A percentile compares a stretch with the other conserved stretches of the same genome.
Evolutionary conservation across 30 jellyfish, hydroid and myxozoan species (phyloP).

Genomic region (Haliclystus octoradiatus): DNA sequence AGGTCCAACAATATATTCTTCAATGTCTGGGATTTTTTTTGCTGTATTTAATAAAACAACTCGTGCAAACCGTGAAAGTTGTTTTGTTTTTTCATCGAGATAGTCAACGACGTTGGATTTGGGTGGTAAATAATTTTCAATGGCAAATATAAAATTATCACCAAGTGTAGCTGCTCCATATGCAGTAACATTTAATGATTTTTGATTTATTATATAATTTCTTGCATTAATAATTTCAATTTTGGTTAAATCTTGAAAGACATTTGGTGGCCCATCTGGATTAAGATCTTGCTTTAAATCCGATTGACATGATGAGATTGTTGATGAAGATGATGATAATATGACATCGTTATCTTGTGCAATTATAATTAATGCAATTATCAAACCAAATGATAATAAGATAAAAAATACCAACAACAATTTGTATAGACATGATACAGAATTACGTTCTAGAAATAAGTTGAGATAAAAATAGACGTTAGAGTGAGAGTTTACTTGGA

Average conservation of each 20-base stretch:
- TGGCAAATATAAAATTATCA: neutral
- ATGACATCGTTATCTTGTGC: neutral
- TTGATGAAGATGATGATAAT: neutral
- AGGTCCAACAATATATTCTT: slow-evolving; percentile 59
- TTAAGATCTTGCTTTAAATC: slow-evolving; percentile 35
- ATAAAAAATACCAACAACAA: neutral
- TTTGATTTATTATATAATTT: slow-evolving; percentile 19
- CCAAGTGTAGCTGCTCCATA: neutral
- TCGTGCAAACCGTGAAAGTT: slow-evolving; percentile 68
- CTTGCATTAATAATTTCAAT: slow-evolving; percentile 40
- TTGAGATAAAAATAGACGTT: too few relatives aligned
- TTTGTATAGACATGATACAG: neutral
- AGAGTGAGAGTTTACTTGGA: too few relatives aligned
- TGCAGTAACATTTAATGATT: slow-evolving; percentile 16
- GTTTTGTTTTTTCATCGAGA: slow-evolving; percentile 32
- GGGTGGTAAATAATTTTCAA: slow-evolving; percentile 37
- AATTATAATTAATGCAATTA: neutral
- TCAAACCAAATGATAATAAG: neutral
- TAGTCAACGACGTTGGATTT: slow-evolving; percentile 34
- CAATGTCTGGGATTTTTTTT: slow-evolving; percentile 38
- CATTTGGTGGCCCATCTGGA: slow-evolving; percentile 28
- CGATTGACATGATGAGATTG: slow-evolving; percentile 14
- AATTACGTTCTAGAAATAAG: neutral
- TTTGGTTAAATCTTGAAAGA: slow-evolving; percentile 48
- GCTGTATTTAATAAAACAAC: slow-evolving; percentile 49